Conservation (phyloP, 2,113 vertebrate genomes). For the Sitta europaea region DNA sequence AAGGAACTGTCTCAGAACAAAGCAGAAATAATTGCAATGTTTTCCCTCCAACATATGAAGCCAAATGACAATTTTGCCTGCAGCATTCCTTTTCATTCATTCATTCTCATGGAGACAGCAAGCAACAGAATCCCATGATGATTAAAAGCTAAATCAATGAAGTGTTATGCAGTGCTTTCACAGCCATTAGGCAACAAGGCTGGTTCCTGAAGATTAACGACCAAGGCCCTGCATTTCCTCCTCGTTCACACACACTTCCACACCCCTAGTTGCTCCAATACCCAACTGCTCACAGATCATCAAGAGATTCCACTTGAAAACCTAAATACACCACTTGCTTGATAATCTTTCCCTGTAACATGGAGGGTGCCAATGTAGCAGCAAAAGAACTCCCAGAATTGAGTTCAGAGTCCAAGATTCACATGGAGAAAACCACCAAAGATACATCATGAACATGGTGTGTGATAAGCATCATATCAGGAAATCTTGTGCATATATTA, state of each 20-base stretch:
- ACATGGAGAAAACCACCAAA: neutral
- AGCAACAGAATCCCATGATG: neutral
- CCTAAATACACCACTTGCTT: neutral
- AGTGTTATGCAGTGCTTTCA: neutral
- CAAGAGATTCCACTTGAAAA: neutral
- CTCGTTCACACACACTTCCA: neutral
- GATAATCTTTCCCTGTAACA: neutral
- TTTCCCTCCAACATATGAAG: neutral
- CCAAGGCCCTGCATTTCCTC: neutral
- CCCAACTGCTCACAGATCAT: neutral
- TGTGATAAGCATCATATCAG: neutral
- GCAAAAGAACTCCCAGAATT: neutral
- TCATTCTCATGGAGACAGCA: neutral
- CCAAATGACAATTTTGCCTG: neutral
- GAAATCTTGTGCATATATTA: neutral
- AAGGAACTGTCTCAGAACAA: neutral
- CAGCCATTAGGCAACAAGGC: neutral
- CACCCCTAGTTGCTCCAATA: neutral
- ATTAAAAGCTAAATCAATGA: neutral
- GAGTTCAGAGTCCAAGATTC: neutral
- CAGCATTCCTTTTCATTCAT: neutral
- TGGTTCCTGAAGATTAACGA: neutral
- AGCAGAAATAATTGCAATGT: neutral
- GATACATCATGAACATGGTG: rapidly evolving
- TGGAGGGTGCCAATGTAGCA: neutral